Conservation (phyloP, 2,797 vertebrate species). For the Phrynocephalus vlangalii region DNA sequence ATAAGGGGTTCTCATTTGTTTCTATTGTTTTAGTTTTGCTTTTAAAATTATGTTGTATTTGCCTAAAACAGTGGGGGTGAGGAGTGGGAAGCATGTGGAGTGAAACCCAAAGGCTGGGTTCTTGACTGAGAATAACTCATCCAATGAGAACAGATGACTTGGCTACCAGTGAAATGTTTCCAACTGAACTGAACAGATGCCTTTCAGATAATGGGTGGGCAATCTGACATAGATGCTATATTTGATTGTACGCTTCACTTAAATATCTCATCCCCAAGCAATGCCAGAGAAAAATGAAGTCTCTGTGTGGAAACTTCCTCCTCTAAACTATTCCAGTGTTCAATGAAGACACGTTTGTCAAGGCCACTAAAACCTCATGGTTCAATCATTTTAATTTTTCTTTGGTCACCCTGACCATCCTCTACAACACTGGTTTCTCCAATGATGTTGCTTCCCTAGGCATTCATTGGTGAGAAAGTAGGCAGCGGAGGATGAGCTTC, state of each 20-base stretch:
- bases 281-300: constrained; percentile 3
- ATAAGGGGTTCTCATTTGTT: neutral
- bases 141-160: neutral
- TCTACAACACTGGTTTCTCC: neutral
- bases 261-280: constrained; percentile 16
- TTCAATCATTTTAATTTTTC: neutral
- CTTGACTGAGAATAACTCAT: neutral
- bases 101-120: neutral
- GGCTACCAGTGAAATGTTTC: neutral
- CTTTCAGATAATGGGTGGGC: neutral
- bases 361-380: too few species aligned
- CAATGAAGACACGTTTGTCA: neutral
- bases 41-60: neutral
- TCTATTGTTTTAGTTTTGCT: neutral
- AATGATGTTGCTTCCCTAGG: neutral
- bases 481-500: neutral
- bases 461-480: neutral
- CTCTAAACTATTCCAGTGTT: neutral
- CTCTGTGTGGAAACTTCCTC: neutral
- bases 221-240: neutral
- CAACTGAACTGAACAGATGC: neutral
- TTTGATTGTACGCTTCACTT: constrained; percentile 17
- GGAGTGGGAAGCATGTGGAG: neutral
- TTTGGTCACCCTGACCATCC: neutral
- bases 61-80: neutral